Evolutionary conservation across 1,140 invertebrate species (phyloP).

Genomic region (Papilio polytes): DNA sequence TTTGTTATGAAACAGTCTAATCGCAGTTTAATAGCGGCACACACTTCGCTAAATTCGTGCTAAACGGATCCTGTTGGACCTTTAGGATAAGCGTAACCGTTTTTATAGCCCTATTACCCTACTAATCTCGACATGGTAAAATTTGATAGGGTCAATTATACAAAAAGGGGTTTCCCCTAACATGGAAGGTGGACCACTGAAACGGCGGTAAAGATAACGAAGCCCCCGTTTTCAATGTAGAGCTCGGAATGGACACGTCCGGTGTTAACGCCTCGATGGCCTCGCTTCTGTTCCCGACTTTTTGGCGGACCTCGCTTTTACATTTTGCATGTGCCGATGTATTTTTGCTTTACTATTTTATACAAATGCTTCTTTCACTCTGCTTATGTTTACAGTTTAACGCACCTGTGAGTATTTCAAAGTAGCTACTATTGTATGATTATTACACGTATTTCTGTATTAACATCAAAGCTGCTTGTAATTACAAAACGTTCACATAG

Average conservation of each 20-base stretch:
- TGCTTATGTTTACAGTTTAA: constrained; percentile 43
- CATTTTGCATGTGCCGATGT: constrained; percentile 40
- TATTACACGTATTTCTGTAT: constrained; percentile 1
- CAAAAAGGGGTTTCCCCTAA: constrained; percentile 46
- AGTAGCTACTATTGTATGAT: constrained; percentile 25
- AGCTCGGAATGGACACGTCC: constrained; percentile 50
- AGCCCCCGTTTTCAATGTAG: constrained; percentile 55
- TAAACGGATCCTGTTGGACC: constrained; percentile 19
- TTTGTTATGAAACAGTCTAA: constrained; percentile 3
- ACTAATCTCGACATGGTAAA: constrained; percentile 43
- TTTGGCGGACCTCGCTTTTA: constrained; percentile 43
- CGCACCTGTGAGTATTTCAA: constrained; percentile 37
- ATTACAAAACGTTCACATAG: not conserved
- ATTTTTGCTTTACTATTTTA: constrained; percentile 46
- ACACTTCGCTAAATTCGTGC: not conserved
- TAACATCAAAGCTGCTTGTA: not conserved
- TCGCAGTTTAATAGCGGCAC: constrained; percentile 3
- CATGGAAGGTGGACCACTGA: constrained; percentile 32
- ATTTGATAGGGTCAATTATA: constrained; percentile 49
- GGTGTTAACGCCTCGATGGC: constrained; percentile 52
- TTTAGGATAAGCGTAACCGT: constrained; percentile 36
- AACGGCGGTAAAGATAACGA: constrained; percentile 56
- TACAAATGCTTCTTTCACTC: constrained; percentile 48
- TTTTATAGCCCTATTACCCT: constrained; percentile 36
- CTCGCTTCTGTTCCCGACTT: constrained; percentile 48